These are phyloP conservation scores for Matsumurasca onukii DNA, from an alignment of 1,140 invertebrate genomes.

Conservation along the genomic window DNA sequence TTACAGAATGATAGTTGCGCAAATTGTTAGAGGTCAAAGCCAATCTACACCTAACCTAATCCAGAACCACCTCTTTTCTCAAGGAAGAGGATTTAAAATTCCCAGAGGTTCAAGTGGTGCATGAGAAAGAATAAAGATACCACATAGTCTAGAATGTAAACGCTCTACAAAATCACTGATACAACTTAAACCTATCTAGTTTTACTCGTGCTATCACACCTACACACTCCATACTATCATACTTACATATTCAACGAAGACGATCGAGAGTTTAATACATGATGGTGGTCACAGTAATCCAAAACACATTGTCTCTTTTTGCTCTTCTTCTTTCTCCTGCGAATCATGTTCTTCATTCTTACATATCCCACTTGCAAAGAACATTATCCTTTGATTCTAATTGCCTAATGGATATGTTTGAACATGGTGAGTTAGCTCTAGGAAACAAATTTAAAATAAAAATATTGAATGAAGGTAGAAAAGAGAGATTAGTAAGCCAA, in stretches of 20 bases:
- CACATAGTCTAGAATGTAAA: neutral
- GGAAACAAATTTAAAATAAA: too few relatives aligned
- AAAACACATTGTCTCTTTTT: slow-evolving; percentile 23
- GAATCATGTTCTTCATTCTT: slow-evolving; percentile 30
- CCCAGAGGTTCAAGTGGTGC: neutral
- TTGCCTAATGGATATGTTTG: too few relatives aligned
- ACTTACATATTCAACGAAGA: slow-evolving; percentile 27
- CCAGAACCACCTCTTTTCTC: too few relatives aligned
- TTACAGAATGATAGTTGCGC: too few relatives aligned
- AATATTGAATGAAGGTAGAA: too few relatives aligned
- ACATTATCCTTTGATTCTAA: too few relatives aligned
- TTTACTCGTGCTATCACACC: neutral
- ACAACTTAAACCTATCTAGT: neutral
- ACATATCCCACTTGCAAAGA: too few relatives aligned
- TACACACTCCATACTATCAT: neutral
- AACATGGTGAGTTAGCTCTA: too few relatives aligned
- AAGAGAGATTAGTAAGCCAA: too few relatives aligned
- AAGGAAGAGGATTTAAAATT: too few relatives aligned
- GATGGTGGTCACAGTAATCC: slow-evolving; percentile 12
- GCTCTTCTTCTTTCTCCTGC: slow-evolving; percentile 24
- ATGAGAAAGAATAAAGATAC: neutral
- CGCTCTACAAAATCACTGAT: neutral
- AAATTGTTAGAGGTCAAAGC: too few relatives aligned
- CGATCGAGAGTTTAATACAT: slow-evolving; percentile 8
- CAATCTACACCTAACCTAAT: too few relatives aligned